Evolutionary conservation across 2,797 vertebrate genomes (phyloP).

Genomic region (Manis crassicaudata): DNA sequence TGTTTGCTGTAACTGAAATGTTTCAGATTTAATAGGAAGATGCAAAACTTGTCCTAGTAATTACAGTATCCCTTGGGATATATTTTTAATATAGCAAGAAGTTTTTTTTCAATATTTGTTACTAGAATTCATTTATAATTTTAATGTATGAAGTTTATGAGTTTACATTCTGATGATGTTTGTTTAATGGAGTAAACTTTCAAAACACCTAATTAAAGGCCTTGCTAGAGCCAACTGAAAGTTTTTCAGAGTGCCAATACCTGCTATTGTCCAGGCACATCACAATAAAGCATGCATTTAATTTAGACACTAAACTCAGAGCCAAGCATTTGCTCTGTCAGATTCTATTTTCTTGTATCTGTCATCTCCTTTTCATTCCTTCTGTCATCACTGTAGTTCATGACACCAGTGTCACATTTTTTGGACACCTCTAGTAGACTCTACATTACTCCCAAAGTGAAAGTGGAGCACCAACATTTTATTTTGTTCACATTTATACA

Average conservation of each 20-base stretch:
- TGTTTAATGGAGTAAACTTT: not conserved
- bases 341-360: not conserved
- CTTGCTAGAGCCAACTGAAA: not conserved
- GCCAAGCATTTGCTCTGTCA: not conserved
- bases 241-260: not conserved
- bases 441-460: not conserved
- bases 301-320: not conserved
- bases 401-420: not conserved
- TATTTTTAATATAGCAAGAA: not conserved
- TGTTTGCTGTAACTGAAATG: not conserved
- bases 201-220: not conserved
- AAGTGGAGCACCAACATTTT: not conserved
- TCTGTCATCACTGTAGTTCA: not conserved
- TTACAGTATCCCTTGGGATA: not conserved
- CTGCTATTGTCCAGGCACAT: not conserved
- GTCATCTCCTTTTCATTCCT: not conserved
- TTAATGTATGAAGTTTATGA: not conserved
- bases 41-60: not conserved
- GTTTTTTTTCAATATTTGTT: not conserved
- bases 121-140: not conserved
- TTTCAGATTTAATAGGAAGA: not conserved
- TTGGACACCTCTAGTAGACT: not conserved
- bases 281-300: not conserved
- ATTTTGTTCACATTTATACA: not conserved
- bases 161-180: not conserved